Percentiles rank a stretch among this genome's conserved stretches.
These are phyloP conservation scores for Nycticebus coucang DNA, from an alignment of 2,113 vertebrate species.

Conservation along the genomic window DNA sequence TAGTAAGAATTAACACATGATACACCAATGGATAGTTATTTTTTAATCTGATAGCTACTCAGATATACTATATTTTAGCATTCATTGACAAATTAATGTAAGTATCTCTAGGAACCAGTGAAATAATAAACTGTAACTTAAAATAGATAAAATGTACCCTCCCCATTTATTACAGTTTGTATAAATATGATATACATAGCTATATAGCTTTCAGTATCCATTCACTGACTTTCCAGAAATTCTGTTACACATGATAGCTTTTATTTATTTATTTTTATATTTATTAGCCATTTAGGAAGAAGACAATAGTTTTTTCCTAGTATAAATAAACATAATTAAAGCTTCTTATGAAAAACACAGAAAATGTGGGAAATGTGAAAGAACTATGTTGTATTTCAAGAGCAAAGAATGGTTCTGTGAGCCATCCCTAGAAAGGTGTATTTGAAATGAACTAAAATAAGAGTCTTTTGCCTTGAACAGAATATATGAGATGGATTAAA, in stretches of 20 bases:
- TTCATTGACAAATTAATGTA: neutral
- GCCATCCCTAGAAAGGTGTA: neutral
- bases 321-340: neutral
- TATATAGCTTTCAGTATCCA: neutral
- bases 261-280: neutral
- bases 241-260: neutral
- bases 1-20: too few species aligned
- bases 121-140: neutral
- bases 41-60: neutral
- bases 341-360: neutral
- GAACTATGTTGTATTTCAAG: neutral
- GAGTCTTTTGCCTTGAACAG: neutral
- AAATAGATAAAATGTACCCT: neutral
- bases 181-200: neutral
- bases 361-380: neutral
- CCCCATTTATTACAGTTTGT: neutral
- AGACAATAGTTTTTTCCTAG: neutral
- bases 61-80: neutral
- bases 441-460: neutral
- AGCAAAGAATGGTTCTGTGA: neutral
- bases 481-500: neutral
- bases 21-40: neutral
- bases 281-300: neutral
- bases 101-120: neutral
- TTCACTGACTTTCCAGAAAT: neutral